phyloP scores from a whole-genome alignment of 1,140 invertebrate genomes.

The Calliopsis andreniformis region DNA sequence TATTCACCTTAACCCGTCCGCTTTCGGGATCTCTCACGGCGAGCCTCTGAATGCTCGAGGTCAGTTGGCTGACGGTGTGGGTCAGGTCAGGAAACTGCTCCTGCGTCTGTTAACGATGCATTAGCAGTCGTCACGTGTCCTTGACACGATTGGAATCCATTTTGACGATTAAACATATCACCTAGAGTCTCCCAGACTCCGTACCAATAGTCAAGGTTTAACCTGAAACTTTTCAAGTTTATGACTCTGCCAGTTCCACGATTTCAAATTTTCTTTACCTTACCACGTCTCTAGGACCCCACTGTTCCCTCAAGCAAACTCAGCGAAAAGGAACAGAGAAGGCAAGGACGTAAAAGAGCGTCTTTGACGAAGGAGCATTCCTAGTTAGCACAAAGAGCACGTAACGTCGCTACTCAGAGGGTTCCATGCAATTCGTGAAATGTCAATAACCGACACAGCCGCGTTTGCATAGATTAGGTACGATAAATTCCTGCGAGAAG shows the following conservation, averaged over 20 bases:
- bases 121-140: slow-evolving; percentile 1
- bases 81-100: slow-evolving; percentile 20
- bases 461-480: too few species aligned
- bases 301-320: too few species aligned
- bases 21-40: slow-evolving; percentile 55
- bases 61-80: neutral
- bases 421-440: slow-evolving; percentile 22
- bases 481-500: too few species aligned
- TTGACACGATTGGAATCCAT: slow-evolving; percentile 17
- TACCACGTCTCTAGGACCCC: too few species aligned
- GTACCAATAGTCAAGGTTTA: too few species aligned
- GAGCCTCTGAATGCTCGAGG: slow-evolving; percentile 5
- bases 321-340: neutral
- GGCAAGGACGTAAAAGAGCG: neutral
- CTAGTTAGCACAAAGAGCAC: neutral
- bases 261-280: too few species aligned
- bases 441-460: slow-evolving; percentile 41
- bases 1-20: slow-evolving; percentile 50
- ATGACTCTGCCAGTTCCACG: too few species aligned
- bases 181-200: too few species aligned
- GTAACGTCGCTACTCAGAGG: slow-evolving; percentile 1
- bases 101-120: neutral
- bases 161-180: too few species aligned
- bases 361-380: neutral
- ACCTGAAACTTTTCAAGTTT: too few species aligned